Base-by-base conservation (phyloP, 2,888 invertebrate genomes). In the Matsumyia berberina region DNA sequence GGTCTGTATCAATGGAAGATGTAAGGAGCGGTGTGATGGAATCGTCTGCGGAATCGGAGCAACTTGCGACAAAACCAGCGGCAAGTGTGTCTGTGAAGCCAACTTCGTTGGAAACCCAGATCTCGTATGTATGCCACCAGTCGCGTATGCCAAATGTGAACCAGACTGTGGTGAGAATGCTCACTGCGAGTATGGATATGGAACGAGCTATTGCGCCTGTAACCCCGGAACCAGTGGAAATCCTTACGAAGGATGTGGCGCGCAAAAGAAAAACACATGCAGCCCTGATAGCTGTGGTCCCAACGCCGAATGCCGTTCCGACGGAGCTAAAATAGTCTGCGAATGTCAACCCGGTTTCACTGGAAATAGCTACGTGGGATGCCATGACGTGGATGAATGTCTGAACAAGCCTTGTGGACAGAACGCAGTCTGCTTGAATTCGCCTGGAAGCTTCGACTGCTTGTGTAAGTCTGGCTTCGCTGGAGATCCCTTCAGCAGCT, bases 51-150 rank as follows among this genome's bases (percentile, higher is more conserved):
- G 97, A 6, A 94, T 97, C 37, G 97, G 97, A 6, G 97, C 97
- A 12, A 94, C 95, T 62, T 98, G 98, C 89, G 96, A 97, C 89
- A 94, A 94, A 88, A 93, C 93, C 66, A 95, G 94, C 33, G 97
- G 97, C 86, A 95, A 95, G 92, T 98, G 98, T 91, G 93, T 96
- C 55, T 98, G 98, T 89, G 95, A 97, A 90, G 95, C 96, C 11
- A 96, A 96, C 89, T 97, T 97, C 90, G 94, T 96, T 86, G 98
- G 98, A 88, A 97, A 97, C 90, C 97, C 97, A 0, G 96, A 97
- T 89, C 92, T 97, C 29, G 93, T 97, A 60, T 97, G 97, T 89
- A 97, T 97, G 95, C 97, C 97, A 89, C 97, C 97, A 31, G 94
- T 96, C 83, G 93, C 94, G 73, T 95, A 95, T 86, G 97, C 97